phyloP scores from a whole-genome alignment of 2,113 vertebrate genomes.

The Chlorocebus sabaeus region DNA sequence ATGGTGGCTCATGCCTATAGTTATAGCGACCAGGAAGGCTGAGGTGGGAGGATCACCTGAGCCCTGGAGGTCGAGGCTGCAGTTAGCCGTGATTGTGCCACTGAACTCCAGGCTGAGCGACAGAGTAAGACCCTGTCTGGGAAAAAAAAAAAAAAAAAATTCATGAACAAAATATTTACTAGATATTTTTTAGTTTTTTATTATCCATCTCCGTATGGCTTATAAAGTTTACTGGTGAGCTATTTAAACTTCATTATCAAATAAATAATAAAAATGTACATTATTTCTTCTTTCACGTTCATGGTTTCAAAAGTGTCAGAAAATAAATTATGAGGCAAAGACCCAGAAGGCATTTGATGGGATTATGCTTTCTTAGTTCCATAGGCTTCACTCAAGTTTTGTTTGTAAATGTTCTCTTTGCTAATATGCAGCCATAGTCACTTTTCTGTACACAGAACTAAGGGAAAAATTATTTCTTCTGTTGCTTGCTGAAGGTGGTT shows the following conservation, averaged over 20 bases:
- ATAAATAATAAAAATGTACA: constrained; percentile 20
- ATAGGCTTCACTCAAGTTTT: neutral
- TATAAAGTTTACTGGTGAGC: neutral
- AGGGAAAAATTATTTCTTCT: neutral
- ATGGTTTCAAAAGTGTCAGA: neutral
- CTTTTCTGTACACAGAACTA: constrained; percentile 15
- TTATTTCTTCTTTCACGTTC: constrained; percentile 54
- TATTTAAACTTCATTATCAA: constrained; percentile 7
- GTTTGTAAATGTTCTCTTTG: constrained; percentile 19
- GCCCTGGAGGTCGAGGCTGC: too few species aligned
- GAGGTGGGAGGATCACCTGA: too few species aligned
- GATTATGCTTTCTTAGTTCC: constrained; percentile 26
- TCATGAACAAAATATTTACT: neutral
- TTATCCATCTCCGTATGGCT: neutral
- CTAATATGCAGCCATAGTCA: neutral
- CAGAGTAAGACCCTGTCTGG: too few species aligned
- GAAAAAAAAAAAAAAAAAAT: neutral
- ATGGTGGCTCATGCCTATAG: too few species aligned
- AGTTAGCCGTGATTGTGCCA: too few species aligned
- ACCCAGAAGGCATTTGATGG: neutral
- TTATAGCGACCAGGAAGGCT: too few species aligned
- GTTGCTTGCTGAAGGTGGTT: constrained; percentile 83
- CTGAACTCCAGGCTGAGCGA: too few species aligned
- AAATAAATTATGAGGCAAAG: neutral
- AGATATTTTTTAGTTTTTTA: neutral